Conservation (phyloP, 2,888 invertebrate genomes). For the Lycophotia porphyrea region DNA sequence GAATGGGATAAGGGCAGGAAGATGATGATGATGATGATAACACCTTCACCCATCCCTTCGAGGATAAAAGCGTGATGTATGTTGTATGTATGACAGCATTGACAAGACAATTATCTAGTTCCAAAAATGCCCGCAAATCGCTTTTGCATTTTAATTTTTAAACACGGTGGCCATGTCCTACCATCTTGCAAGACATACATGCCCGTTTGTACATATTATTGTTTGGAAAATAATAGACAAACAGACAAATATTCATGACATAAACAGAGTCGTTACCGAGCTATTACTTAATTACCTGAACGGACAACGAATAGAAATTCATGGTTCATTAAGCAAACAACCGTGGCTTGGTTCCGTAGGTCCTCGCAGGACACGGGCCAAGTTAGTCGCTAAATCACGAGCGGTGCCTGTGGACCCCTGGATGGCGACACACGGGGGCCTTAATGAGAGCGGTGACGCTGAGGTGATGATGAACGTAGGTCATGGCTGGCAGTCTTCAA, state of each 20-base stretch:
- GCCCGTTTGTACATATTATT: not conserved
- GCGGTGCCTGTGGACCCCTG: conserved; percentile 80
- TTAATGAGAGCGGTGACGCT: conserved; percentile 25
- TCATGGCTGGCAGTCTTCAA: not conserved
- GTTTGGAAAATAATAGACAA: conserved; percentile 9
- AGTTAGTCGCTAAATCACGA: conserved; percentile 88
- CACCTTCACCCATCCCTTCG: too few relatives aligned
- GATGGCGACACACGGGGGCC: conserved; percentile 69
- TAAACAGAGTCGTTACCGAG: conserved; percentile 65
- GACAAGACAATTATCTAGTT: not conserved
- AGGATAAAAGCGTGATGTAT: not conserved
- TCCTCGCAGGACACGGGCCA: conserved; percentile 84
- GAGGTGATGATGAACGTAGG: not conserved
- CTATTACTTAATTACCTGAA: conserved; percentile 87
- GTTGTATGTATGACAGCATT: not conserved
- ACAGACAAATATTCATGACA: conserved; percentile 50
- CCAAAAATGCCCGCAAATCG: not conserved
- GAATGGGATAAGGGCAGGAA: too few relatives aligned
- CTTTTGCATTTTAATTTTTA: too few relatives aligned
- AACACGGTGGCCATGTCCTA: not conserved
- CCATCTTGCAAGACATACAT: too few relatives aligned
- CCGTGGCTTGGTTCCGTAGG: conserved; percentile 77
- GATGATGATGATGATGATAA: too few relatives aligned
- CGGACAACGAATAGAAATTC: conserved; percentile 87
- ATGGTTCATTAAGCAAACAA: conserved; percentile 88